phyloP scores from a whole-genome alignment of 2,113 vertebrate species.

The Propithecus coquereli region DNA sequence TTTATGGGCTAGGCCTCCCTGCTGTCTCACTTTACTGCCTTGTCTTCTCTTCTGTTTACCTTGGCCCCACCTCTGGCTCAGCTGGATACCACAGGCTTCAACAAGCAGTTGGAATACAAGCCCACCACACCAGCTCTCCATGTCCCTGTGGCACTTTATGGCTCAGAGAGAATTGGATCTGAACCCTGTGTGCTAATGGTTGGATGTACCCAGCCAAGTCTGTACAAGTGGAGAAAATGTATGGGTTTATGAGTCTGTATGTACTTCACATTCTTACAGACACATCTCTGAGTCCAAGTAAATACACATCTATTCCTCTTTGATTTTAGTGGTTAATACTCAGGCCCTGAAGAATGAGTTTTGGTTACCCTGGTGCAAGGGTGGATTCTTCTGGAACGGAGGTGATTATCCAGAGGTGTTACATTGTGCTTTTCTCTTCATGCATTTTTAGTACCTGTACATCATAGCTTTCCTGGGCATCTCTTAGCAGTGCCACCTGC shows the following conservation, averaged over 20 bases:
- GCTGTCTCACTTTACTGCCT: not conserved
- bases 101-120: not conserved
- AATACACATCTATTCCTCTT: not conserved
- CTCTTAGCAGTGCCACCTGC: not conserved
- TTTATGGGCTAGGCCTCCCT: not conserved
- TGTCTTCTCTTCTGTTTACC: slow-evolving; percentile 20
- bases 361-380: not conserved
- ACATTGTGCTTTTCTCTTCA: not conserved
- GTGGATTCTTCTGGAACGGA: not conserved
- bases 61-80: slow-evolving; percentile 28
- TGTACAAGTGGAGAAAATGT: slow-evolving; percentile 18
- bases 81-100: not conserved
- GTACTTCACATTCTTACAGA: not conserved
- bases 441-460: not conserved
- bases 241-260: not conserved
- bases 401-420: not conserved
- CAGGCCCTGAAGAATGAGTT: not conserved
- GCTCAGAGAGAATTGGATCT: not conserved
- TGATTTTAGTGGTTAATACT: not conserved
- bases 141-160: not conserved
- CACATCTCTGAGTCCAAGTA: not conserved
- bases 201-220: not conserved
- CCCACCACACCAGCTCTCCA: not conserved
- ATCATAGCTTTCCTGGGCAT: not conserved
- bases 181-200: not conserved